Percentiles rank a stretch among this genome's conserved stretches.
These are phyloP conservation scores for Enteromius viviparus DNA, from an alignment of 2,797 vertebrate species.

Conservation along the genomic window DNA sequence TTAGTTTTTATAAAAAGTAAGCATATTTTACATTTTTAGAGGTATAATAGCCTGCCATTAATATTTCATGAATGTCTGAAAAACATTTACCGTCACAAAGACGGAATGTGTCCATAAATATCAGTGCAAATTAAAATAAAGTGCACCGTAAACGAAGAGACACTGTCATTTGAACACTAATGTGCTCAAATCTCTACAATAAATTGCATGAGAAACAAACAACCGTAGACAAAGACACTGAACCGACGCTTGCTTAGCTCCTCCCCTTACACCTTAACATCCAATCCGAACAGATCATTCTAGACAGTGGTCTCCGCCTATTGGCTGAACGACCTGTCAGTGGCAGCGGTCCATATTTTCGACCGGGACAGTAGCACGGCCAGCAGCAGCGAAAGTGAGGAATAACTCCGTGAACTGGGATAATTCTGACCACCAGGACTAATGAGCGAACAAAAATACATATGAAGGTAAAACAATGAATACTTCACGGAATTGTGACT, in stretches of 20 bases:
- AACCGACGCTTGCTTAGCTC: conserved; percentile 14
- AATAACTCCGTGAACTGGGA: conserved; percentile 39
- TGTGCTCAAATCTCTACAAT: conserved; percentile 39
- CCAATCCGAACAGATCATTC: not conserved
- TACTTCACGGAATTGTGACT: not conserved
- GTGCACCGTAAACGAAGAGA: not conserved
- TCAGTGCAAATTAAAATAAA: not conserved
- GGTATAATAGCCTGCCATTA: not conserved
- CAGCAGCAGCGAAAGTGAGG: conserved; percentile 44
- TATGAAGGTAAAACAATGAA: conserved; percentile 47
- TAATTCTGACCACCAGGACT: conserved; percentile 1
- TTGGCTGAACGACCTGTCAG: conserved; percentile 53
- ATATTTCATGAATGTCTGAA: not conserved
- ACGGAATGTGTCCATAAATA: not conserved
- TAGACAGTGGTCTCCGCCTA: not conserved
- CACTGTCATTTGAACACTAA: not conserved
- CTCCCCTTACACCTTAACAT: conserved; percentile 2
- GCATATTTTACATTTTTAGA: not conserved
- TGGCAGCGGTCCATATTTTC: conserved; percentile 29
- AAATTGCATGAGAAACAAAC: conserved; percentile 23
- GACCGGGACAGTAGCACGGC: conserved; percentile 47
- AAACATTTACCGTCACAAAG: not conserved
- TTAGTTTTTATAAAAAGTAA: not conserved
- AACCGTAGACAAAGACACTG: conserved; percentile 50
- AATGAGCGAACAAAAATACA: conserved; percentile 38